Conservation (phyloP, 2,888 invertebrate genomes). For the Aspidiotus rigidus region DNA sequence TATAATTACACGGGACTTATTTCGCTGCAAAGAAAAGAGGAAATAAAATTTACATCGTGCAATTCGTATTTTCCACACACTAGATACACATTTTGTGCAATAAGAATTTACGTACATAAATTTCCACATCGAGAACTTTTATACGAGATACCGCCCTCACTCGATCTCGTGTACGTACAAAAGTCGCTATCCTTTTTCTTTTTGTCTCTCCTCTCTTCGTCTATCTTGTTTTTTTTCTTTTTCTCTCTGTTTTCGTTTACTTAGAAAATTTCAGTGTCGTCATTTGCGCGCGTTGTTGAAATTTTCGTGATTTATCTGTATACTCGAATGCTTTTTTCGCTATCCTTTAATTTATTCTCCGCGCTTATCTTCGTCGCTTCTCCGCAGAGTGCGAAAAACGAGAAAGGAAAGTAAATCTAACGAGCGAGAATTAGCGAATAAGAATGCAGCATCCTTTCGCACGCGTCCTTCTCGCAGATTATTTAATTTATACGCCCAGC, state of each 20-base stretch:
- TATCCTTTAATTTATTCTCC: not conserved
- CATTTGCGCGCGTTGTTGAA: not conserved
- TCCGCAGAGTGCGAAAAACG: not conserved
- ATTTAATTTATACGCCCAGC: conserved; percentile 8
- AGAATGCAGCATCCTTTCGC: not conserved
- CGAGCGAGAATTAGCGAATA: conserved; percentile 4
- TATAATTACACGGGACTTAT: too few species aligned
- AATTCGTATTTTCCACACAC: not conserved
- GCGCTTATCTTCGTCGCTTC: not conserved
- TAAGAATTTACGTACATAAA: conserved; percentile 3
- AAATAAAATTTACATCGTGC: not conserved
- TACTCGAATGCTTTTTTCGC: not conserved
- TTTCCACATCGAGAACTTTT: not conserved
- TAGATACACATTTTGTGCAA: not conserved
- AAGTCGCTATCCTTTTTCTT: not conserved
- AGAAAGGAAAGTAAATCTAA: not conserved
- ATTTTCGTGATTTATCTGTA: not conserved
- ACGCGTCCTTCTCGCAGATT: not conserved
- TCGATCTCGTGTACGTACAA: too few species aligned
- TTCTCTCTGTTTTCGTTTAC: not conserved
- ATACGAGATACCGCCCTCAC: too few species aligned
- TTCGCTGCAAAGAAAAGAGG: not conserved
- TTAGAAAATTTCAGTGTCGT: not conserved
- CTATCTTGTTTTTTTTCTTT: not conserved
- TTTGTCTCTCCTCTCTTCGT: not conserved